These are phyloP conservation scores for Cephus pulcher DNA, from an alignment of 2,888 invertebrate species.

Conservation along the genomic window DNA sequence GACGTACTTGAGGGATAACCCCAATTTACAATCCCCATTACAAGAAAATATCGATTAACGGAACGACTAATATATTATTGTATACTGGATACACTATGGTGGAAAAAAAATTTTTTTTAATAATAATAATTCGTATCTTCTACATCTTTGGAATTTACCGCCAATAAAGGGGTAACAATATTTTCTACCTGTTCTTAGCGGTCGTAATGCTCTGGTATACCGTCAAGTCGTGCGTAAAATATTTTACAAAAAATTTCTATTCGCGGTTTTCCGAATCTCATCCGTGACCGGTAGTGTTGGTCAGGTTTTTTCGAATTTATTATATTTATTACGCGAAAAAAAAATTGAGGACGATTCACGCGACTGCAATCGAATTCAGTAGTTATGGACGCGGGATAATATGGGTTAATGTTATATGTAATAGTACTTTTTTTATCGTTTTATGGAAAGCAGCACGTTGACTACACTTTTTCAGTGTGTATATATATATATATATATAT, in stretches of 20 bases:
- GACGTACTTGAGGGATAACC: constrained; percentile 29
- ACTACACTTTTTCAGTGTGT: neutral
- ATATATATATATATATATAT: too few species aligned
- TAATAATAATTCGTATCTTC: neutral
- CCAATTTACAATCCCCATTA: constrained; percentile 38
- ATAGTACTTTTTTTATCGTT: neutral
- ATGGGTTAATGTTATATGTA: neutral
- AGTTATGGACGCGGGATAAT: neutral
- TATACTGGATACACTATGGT: neutral
- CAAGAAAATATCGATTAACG: neutral
- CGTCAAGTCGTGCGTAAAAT: neutral
- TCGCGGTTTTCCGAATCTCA: neutral
- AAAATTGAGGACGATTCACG: neutral
- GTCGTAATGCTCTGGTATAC: neutral
- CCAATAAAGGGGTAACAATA: neutral
- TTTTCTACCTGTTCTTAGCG: neutral
- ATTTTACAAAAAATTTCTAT: neutral
- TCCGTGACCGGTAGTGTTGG: neutral
- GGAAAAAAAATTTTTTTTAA: neutral
- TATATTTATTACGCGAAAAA: neutral
- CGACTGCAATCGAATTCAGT: neutral
- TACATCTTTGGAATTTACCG: neutral
- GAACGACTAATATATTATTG: neutral
- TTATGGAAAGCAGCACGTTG: neutral
- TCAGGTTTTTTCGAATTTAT: neutral